Percentiles rank a stretch among this genome's conserved stretches.
Evolutionary conservation across 2,888 invertebrate species (phyloP).

Genomic region (Oscheius sp.): DNA sequence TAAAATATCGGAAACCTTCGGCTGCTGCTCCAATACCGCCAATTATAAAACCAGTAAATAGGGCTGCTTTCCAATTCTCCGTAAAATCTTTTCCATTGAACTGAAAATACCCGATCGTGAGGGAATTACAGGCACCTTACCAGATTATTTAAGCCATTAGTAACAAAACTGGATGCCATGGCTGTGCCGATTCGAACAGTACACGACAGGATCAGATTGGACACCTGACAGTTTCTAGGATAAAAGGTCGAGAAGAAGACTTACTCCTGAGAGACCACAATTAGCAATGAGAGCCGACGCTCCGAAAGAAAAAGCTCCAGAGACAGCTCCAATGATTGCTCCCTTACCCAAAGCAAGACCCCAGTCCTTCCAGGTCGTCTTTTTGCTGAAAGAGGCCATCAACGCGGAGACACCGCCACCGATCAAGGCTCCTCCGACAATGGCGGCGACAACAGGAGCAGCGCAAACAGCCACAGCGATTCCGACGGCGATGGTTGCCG

Average conservation of each 20-base stretch:
- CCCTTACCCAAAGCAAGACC: neutral
- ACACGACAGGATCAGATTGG: neutral
- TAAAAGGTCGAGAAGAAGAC: neutral
- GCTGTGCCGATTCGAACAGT: slow-evolving; percentile 10
- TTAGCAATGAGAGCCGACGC: slow-evolving; percentile 14
- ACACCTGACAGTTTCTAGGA: neutral
- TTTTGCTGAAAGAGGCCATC: slow-evolving; percentile 5
- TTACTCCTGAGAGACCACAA: slow-evolving; percentile 4
- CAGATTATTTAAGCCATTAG: slow-evolving; percentile 11
- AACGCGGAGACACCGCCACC: slow-evolving; percentile 6
- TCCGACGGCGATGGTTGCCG: neutral
- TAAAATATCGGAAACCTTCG: neutral
- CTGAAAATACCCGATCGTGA: neutral
- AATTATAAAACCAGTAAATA: neutral
- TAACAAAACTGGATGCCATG: slow-evolving; percentile 16
- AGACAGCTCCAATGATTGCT: slow-evolving; percentile 21
- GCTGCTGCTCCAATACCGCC: slow-evolving; percentile 3
- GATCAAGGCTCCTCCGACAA: neutral
- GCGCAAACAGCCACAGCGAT: neutral
- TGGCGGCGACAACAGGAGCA: neutral
- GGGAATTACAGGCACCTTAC: slow-evolving; percentile 8
- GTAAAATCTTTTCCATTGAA: slow-evolving; percentile 25
- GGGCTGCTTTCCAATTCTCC: slow-evolving; percentile 6
- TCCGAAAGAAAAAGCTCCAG: slow-evolving; percentile 2
- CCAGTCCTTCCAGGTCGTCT: slow-evolving; percentile 16